Evolutionary conservation across 2,113 vertebrate genomes (phyloP).

Genomic region (Hiodon tergisus): DNA sequence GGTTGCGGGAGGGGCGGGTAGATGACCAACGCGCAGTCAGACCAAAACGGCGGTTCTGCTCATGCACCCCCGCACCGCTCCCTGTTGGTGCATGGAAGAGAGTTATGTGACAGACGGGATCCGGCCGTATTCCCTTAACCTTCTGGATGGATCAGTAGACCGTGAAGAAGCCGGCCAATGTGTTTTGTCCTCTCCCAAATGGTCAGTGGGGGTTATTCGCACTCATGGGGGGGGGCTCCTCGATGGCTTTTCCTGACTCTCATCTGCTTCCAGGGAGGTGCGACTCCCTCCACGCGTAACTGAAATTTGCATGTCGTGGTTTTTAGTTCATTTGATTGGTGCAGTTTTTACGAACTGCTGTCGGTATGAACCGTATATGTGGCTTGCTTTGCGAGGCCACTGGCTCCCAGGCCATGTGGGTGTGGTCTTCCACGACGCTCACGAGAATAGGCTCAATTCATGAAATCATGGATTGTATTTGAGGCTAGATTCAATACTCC

Average conservation of each 20-base stretch:
- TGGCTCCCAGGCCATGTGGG: constrained; percentile 30
- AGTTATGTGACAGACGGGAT: not conserved
- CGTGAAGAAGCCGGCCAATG: constrained; percentile 29
- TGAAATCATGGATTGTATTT: constrained; percentile 48
- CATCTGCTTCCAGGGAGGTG: constrained; percentile 16
- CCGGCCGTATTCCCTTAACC: constrained; percentile 27
- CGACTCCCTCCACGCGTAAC: too few relatives aligned
- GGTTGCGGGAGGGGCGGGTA: too few relatives aligned
- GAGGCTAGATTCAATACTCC: constrained; percentile 40
- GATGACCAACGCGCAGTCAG: too few relatives aligned
- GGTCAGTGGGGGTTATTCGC: constrained; percentile 29
- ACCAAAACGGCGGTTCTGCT: too few relatives aligned
- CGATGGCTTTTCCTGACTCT: constrained; percentile 45
- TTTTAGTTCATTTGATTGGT: too few relatives aligned
- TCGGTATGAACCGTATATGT: constrained; percentile 27
- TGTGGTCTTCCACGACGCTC: constrained; percentile 37
- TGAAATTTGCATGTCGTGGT: not conserved
- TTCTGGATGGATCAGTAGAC: constrained; percentile 27
- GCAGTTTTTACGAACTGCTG: too few relatives aligned
- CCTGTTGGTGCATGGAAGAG: constrained; percentile 44
- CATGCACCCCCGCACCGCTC: constrained; percentile 12
- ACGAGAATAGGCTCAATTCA: constrained; percentile 41
- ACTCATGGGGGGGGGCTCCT: constrained; percentile 26
- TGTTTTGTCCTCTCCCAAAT: constrained; percentile 31
- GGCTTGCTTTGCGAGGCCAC: constrained; percentile 46